Percentiles rank a stretch among this genome's conserved stretches.
These are phyloP conservation scores for Hippocampus zosterae DNA, from an alignment of 2,113 vertebrate genomes.

Conservation along the genomic window DNA sequence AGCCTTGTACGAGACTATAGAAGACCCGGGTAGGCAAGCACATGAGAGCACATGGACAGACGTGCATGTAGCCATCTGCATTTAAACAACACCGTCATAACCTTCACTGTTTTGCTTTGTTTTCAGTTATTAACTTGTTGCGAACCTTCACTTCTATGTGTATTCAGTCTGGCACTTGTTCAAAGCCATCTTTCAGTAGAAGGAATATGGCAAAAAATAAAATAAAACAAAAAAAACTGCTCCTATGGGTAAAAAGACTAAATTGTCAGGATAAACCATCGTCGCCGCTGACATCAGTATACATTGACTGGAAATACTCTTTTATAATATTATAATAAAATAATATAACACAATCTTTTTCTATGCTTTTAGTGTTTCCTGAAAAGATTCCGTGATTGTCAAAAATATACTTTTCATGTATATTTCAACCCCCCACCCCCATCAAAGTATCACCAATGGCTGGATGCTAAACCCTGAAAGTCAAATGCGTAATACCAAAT, in stretches of 20 bases:
- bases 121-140: slow-evolving; percentile 66
- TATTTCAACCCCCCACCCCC: neutral
- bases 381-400: neutral
- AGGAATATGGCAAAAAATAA: slow-evolving; percentile 24
- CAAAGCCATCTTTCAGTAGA: slow-evolving; percentile 48
- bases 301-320: slow-evolving; percentile 21
- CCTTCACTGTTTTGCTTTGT: slow-evolving; percentile 56
- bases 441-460: neutral
- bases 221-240: slow-evolving; percentile 7
- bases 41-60: slow-evolving; percentile 47
- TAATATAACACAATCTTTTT: no score
- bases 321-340: no score
- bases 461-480: neutral
- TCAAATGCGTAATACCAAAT: neutral
- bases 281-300: slow-evolving; percentile 19
- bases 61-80: slow-evolving; percentile 42
- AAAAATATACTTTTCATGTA: neutral
- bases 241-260: slow-evolving; percentile 36
- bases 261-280: slow-evolving; percentile 35
- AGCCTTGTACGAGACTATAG: slow-evolving; percentile 55
- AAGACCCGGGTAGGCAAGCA: slow-evolving; percentile 32
- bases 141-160: slow-evolving; percentile 48
- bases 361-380: neutral
- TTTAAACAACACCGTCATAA: slow-evolving; percentile 41
- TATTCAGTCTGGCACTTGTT: slow-evolving; percentile 34